Percentiles rank a stretch among this genome's conserved stretches.
Conservation (phyloP, 1,140 invertebrate genomes). For the Magallana ariakensis region DNA sequence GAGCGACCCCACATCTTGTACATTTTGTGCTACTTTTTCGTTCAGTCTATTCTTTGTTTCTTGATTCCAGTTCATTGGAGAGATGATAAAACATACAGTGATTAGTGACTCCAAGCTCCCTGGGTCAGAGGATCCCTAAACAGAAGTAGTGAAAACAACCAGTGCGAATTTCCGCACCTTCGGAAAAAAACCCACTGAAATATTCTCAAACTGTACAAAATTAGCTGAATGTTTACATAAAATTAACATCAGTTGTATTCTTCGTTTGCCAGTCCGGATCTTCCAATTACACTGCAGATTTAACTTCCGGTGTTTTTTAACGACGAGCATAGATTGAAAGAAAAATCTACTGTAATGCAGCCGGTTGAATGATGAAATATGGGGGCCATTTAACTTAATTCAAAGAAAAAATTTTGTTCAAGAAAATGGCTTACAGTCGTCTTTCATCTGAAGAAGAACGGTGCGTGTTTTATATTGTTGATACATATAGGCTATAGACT, state of each 20-base stretch:
- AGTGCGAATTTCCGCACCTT: too few species aligned
- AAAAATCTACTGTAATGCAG: too few species aligned
- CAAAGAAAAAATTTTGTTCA: neutral
- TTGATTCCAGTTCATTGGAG: constrained; percentile 70
- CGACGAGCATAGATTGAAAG: too few species aligned
- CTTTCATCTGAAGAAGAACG: constrained; percentile 15
- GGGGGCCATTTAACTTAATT: neutral
- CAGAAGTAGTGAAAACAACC: too few species aligned
- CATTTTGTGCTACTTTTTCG: constrained; percentile 67
- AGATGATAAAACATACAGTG: too few species aligned
- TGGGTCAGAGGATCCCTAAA: too few species aligned
- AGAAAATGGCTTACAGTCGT: constrained; percentile 17
- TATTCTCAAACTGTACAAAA: too few species aligned
- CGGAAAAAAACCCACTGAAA: too few species aligned
- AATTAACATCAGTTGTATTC: too few species aligned
- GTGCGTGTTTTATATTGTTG: neutral
- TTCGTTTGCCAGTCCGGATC: neutral
- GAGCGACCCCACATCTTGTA: constrained; percentile 69
- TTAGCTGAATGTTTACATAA: too few species aligned
- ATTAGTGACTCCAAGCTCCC: too few species aligned
- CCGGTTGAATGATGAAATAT: constrained; percentile 13
- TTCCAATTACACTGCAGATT: neutral
- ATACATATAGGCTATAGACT: too few species aligned
- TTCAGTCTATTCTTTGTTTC: constrained; percentile 72
- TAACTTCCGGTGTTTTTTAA: neutral